A percentile compares a stretch with the other conserved stretches of the same genome.
These are phyloP conservation scores for Hydrotaea diabolus DNA, from an alignment of 2,888 invertebrate species.

Conservation along the genomic window DNA sequence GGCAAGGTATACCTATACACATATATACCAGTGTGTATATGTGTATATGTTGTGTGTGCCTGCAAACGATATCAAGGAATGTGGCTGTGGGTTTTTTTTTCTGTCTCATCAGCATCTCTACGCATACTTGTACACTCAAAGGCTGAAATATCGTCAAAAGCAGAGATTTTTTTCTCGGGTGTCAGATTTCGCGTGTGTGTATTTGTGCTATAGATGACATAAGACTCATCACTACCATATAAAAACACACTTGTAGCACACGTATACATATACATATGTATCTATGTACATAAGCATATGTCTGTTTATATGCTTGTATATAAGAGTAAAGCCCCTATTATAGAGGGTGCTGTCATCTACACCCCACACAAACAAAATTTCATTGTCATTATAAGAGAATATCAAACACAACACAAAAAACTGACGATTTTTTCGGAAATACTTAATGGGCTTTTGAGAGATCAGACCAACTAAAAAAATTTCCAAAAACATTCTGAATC, in stretches of 20 bases:
- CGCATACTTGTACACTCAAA: constrained; percentile 7
- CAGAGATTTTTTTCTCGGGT: constrained; percentile 24
- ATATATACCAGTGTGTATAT: background rate
- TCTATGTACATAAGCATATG: too few species aligned
- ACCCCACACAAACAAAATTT: background rate
- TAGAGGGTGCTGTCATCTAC: background rate
- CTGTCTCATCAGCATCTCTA: background rate
- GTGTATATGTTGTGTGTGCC: too few species aligned
- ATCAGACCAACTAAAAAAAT: too few species aligned
- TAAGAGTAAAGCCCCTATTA: background rate
- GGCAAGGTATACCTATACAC: constrained; percentile 68
- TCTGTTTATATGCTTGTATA: background rate
- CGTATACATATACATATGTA: background rate
- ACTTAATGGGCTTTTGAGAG: too few species aligned
- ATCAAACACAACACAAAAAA: background rate
- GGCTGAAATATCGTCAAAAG: background rate
- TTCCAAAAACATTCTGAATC: too few species aligned
- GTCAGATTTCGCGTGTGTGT: constrained; percentile 19
- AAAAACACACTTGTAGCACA: background rate
- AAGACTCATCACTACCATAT: background rate
- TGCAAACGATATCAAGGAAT: too few species aligned
- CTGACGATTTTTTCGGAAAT: too few species aligned
- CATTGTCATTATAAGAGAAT: constrained; percentile 29
- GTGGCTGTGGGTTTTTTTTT: too few species aligned
- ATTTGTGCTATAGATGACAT: constrained; percentile 20